Conservation (phyloP, 2,888 invertebrate genomes). For the Carcina quercana region DNA sequence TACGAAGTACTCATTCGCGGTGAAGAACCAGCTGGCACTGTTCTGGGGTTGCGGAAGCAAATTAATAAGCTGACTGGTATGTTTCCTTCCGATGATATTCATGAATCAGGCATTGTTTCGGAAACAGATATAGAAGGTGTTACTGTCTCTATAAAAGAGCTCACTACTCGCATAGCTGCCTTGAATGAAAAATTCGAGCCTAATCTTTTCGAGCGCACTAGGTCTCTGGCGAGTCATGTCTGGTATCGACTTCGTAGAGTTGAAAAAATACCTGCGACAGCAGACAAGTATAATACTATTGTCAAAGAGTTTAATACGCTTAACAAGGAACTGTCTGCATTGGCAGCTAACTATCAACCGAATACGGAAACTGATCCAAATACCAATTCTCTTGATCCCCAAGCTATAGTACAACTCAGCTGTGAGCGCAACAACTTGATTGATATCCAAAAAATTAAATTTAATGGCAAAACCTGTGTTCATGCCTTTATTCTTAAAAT, state of each 20-base stretch:
- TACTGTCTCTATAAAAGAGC: not conserved
- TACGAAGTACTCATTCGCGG: conserved; percentile 7
- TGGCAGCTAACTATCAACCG: not conserved
- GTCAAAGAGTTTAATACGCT: not conserved
- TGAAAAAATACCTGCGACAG: too few species aligned
- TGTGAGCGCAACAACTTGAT: not conserved
- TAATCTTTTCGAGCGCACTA: not conserved
- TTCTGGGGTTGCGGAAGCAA: conserved; percentile 3
- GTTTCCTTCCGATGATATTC: not conserved
- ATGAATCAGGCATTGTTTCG: not conserved
- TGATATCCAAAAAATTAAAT: conserved; percentile 8
- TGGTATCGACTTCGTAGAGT: not conserved
- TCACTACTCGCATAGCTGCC: not conserved
- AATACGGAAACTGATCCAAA: too few species aligned
- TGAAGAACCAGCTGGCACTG: conserved; percentile 3
- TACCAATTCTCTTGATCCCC: not conserved
- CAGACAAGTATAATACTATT: not conserved
- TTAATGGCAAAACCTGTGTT: conserved; percentile 9
- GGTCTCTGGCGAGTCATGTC: not conserved
- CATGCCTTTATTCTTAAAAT: conserved; percentile 8
- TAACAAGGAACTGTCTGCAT: not conserved
- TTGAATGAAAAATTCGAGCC: not conserved
- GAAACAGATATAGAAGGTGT: not conserved
- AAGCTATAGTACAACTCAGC: not conserved
- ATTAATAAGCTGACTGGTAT: conserved; percentile 1